Percentiles rank a stretch among this genome's conserved stretches.
These are phyloP conservation scores for Cheilosia urbana DNA, from an alignment of 2,888 invertebrate species.

Conservation along the genomic window DNA sequence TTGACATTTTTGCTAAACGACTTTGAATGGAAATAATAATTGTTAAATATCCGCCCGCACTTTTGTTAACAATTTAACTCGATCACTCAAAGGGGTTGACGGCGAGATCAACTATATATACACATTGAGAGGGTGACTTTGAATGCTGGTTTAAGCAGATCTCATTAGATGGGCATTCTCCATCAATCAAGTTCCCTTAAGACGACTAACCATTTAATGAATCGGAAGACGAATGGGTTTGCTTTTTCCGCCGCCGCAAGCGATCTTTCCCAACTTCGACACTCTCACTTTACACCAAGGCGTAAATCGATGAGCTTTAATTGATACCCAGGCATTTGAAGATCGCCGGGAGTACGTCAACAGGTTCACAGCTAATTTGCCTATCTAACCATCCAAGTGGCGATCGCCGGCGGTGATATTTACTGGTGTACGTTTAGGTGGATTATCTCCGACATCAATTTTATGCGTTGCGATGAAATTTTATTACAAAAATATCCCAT, in stretches of 20 bases:
- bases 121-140: conserved; percentile 19
- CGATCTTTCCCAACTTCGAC: conserved; percentile 25
- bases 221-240: conserved; percentile 53
- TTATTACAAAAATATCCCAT: conserved; percentile 45
- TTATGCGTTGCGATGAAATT: conserved; percentile 41
- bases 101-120: conserved; percentile 43
- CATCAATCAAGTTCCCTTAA: conserved; percentile 60
- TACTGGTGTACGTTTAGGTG: background rate
- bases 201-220: conserved; percentile 35
- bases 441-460: conserved; percentile 28
- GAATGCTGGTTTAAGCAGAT: conserved; percentile 19
- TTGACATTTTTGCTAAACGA: conserved; percentile 26
- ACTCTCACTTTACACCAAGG: conserved; percentile 8
- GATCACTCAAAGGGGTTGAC: conserved; percentile 59
- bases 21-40: conserved; percentile 25
- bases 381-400: conserved; percentile 21
- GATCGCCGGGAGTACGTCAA: conserved; percentile 13
- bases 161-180: conserved; percentile 34
- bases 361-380: conserved; percentile 32
- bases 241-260: conserved; percentile 50
- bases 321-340: conserved; percentile 23
- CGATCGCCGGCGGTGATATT: conserved; percentile 19
- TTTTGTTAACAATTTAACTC: conserved; percentile 57
- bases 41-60: conserved; percentile 58
- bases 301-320: background rate